Evolutionary conservation across 2,797 vertebrate species (phyloP), one percentile per base, ranked within the genome.

Genomic region (Atherinosoma microstoma): DNA sequence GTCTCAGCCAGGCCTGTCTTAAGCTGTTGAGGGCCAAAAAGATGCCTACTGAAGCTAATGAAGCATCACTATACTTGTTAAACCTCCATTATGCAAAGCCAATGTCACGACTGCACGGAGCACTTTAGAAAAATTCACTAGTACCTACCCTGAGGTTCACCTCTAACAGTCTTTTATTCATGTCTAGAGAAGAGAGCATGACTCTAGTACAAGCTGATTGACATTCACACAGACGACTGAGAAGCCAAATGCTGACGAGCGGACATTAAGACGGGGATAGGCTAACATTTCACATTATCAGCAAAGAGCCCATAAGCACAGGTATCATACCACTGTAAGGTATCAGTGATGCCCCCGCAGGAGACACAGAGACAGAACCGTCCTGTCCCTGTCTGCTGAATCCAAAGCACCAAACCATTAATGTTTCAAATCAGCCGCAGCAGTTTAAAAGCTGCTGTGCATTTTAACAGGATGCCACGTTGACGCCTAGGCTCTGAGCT

Each of bases 21-120:
- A 75, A 75, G 73, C 85, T 79, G 75, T 71, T 70, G 68, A 64
- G 60, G 78, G 67, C 69, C 81, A 75, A 84, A 76, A 69, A 88
- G 88, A 89, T 64, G 72, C 80, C 76, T 72, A 89, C 87, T 90
- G 87, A 91, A 91, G 86, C 90, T 87, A 92, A 90, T 84, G 87
- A 91, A 87, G 87, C 88, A 86, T 91, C 89, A 84, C 85, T 80
- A 70, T 45, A 70, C 71, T 75, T 61, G 80, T 88, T 86, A 62
- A 85, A 87, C 84, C 85, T 75, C 69, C 70, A 84, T 85, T 86
- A 80, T 86, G 54, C 79, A 58, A 75, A 59, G 68, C 64, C 80
- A 70, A 74, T 73, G 86, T 86, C 77, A 91, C 74, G 62, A 67
- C 65, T 32, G 66, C 68, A 59, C 47, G 16, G 47, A 72, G 64